Conservation (phyloP, 2,797 vertebrate genomes). For the Ctenochaetus hawaiiensis region DNA sequence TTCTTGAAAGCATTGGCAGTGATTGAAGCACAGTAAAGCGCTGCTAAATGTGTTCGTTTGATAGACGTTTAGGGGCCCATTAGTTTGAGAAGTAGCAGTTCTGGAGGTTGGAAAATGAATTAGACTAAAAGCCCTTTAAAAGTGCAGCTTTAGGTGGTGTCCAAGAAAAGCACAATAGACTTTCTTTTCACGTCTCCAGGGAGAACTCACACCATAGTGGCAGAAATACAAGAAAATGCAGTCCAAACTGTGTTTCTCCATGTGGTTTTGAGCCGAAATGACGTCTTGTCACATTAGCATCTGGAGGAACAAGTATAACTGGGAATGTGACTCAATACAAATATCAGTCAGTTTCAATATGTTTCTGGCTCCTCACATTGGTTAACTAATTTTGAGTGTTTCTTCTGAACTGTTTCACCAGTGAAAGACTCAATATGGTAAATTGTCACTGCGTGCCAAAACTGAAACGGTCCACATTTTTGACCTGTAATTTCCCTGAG, state of each 20-base stretch:
- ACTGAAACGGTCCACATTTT: neutral
- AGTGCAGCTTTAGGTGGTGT: conserved; percentile 69
- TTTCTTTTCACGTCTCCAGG: conserved; percentile 54
- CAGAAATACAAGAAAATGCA: conserved; percentile 3
- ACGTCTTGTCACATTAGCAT: conserved; percentile 36
- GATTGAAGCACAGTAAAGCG: conserved; percentile 77
- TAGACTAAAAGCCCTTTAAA: conserved; percentile 83
- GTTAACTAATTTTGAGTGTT: conserved; percentile 19
- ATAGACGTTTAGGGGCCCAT: conserved; percentile 78
- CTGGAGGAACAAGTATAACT: conserved; percentile 34
- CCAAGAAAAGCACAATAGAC: conserved; percentile 55
- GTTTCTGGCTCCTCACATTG: conserved; percentile 6
- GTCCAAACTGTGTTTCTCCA: conserved; percentile 12
- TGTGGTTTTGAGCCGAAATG: conserved; percentile 29
- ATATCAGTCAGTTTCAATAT: conserved; percentile 39
- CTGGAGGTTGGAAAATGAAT: conserved; percentile 78
- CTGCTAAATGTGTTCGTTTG: conserved; percentile 78
- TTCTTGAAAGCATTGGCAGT: conserved; percentile 78
- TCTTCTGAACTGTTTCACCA: conserved; percentile 16
- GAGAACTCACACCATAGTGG: conserved; percentile 10
- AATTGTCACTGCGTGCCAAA: conserved; percentile 15
- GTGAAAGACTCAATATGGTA: conserved; percentile 26
- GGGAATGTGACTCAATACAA: conserved; percentile 45
- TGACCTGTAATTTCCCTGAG: conserved; percentile 15
- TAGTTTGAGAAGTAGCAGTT: conserved; percentile 80